Conservation (phyloP, 2,797 vertebrate species). For the Megalops cyprinoides region DNA sequence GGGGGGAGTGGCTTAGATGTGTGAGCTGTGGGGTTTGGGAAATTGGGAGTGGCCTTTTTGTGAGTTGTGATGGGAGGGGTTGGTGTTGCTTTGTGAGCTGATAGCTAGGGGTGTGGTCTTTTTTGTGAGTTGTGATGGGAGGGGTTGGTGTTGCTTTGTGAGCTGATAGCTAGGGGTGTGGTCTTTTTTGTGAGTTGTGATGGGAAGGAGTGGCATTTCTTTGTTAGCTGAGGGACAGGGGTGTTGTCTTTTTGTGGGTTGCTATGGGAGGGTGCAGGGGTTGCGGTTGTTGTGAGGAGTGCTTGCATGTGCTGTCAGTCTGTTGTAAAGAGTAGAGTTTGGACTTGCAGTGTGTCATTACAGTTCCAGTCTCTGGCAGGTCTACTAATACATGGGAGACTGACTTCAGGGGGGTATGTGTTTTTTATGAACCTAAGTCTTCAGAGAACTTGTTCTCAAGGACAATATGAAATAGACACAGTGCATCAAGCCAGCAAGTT, state of each 20-base stretch:
- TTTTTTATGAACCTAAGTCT: background rate
- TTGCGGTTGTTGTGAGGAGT: background rate
- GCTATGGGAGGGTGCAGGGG: no score
- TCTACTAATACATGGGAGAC: background rate
- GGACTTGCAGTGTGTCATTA: background rate
- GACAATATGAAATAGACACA: background rate
- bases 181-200: no score
- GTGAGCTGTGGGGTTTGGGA: no score
- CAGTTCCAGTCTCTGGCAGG: background rate
- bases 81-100: background rate
- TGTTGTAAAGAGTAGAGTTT: background rate
- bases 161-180: no score
- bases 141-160: background rate
- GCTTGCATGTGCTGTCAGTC: background rate
- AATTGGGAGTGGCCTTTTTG: no score
- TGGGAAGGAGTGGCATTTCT: no score
- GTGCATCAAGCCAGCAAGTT: no score
- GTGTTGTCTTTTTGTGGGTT: no score
- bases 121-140: constrained; percentile 1
- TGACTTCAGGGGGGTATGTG: background rate
- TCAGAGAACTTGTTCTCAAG: background rate
- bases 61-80: background rate
- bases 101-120: no score
- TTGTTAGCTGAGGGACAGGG: no score
- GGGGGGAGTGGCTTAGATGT: background rate